Base-by-base conservation (phyloP, 2,797 vertebrate genomes). In the Pantherophis vulpinus region DNA sequence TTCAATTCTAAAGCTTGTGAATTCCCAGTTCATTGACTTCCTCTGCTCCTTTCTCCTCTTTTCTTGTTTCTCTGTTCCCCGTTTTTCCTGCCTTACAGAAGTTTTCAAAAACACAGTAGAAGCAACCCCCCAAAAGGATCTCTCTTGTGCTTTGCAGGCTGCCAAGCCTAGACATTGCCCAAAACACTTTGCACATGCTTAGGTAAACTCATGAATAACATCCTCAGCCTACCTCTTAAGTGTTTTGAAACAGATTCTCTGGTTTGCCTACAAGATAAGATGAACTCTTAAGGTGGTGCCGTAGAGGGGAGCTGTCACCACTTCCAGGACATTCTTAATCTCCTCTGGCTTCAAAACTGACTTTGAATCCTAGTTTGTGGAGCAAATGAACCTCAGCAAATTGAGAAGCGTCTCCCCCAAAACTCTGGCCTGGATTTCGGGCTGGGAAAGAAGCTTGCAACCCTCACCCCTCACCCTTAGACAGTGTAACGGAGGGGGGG, bases 401-500 rank as follows among this genome's bases (percentile, higher is more conserved):
- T 79, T 79, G 9, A 79, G 37, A 79, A 23, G 3, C 18, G 0
- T 79, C 18, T 79, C 0, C 32, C 18, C 7, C 9, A 42, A 79
- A 79, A 42, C 9, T 9, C 37, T 42, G 74, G 32, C 32, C 74
- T 42, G 37, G 74, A 79, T 79, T 23, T 79, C 37, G 70, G 70
- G 70, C 18, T 79, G 70, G 70, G 18, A 79, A 54, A 42, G 70
- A 79, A 10, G 32, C 32, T 32, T 74, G 32, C 70, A 74, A 32
- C 6, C 47, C 47, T 6, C 47, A 47, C 32, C 1, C n/a, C 66
- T n/a, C 14, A 18, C 6, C 66, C 70, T 37, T 74, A 74, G n/a
- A 74, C 7, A 18, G 32, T 74, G 32, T 74, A 32, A 37, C 0
- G 0, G 29, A 0, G 5, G 18, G 4, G 0, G 25, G 60, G 58